A percentile compares a stretch with the other conserved stretches of the same genome.
These are phyloP conservation scores for Copsychus sechellarum DNA, from an alignment of 2,113 vertebrate species.

Conservation along the genomic window DNA sequence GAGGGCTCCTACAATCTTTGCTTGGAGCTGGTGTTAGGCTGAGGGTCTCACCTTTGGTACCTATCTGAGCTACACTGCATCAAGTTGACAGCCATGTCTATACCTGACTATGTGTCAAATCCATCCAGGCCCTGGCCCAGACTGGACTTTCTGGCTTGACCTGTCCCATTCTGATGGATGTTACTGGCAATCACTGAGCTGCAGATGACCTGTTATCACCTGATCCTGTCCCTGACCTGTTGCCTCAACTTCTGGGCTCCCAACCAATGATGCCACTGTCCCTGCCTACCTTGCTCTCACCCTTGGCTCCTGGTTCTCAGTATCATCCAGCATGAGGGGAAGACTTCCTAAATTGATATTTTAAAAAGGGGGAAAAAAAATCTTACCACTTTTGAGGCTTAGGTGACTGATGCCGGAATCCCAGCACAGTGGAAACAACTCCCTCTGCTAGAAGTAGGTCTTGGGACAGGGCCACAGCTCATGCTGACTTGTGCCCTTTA, in stretches of 20 bases:
- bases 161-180: neutral
- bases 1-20: neutral
- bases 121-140: neutral
- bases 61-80: neutral
- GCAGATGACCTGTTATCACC: neutral
- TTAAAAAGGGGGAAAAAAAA: neutral
- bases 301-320: neutral
- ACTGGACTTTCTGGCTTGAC: neutral
- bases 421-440: neutral
- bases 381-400: neutral
- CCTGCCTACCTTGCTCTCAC: neutral
- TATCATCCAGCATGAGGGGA: neutral
- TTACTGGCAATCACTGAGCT: neutral
- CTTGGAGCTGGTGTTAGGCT: neutral
- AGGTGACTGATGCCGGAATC: neutral
- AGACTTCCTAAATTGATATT: neutral
- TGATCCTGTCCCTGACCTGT: neutral
- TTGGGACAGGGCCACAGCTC: neutral
- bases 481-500: neutral
- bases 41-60: neutral
- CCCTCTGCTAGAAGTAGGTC: neutral
- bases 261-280: neutral
- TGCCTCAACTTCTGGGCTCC: neutral
- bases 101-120: neutral
- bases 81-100: fast-evolving